A percentile compares a stretch with the other conserved stretches of the same genome.
Conservation (phyloP, 2,797 vertebrate species). For the Prionace glauca region DNA sequence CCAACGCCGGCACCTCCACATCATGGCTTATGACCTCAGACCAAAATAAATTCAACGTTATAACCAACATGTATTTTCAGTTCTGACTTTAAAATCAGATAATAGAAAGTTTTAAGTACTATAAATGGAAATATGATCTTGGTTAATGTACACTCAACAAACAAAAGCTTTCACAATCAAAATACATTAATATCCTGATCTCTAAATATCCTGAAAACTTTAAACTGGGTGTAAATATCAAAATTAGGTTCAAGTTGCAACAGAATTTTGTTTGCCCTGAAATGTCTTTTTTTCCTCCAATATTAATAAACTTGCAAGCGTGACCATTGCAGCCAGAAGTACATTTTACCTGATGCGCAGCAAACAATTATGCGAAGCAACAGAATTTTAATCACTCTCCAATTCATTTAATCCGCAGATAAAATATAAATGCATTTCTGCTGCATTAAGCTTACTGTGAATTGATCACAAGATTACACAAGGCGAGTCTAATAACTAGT, state of each 20-base stretch:
- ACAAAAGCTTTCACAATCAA: no score
- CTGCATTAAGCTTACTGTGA: not conserved
- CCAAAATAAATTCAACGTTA: not conserved
- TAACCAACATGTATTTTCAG: not conserved
- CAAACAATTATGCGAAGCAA: not conserved
- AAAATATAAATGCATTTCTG: no score
- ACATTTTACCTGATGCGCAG: not conserved
- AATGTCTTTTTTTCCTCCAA: not conserved
- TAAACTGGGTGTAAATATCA: no score
- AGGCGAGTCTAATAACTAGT: not conserved
- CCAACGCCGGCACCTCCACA: no score
- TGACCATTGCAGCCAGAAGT: not conserved
- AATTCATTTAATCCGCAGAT: not conserved
- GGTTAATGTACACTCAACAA: not conserved
- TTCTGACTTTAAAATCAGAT: not conserved
- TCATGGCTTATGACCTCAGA: not conserved
- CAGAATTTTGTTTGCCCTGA: not conserved
- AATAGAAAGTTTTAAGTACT: not conserved
- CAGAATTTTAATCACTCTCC: not conserved
- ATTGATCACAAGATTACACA: not conserved
- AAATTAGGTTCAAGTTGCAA: no score
- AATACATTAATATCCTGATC: no score
- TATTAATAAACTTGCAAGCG: not conserved
- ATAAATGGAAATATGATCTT: not conserved
- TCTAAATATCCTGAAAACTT: no score